Base-by-base conservation (phyloP, 2,797 vertebrate genomes). In the Hyperoplus immaculatus region DNA sequence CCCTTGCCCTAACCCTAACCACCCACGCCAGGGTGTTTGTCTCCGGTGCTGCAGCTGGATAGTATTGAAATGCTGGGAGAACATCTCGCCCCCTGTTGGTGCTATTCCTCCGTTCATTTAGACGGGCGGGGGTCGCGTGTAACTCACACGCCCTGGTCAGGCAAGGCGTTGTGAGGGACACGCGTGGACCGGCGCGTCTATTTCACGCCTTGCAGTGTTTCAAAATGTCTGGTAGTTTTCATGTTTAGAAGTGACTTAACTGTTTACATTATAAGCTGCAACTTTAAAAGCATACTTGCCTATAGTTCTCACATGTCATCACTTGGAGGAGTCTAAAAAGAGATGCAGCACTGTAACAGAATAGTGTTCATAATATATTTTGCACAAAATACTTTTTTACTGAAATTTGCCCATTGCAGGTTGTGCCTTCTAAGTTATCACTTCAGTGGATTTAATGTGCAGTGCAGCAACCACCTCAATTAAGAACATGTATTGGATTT, bases 381-480 rank as follows among this genome's bases (percentile, higher is more conserved):
- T 77, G 51, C 62, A 82, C 62, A 82, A 69, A 82, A 76, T 2
- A 59, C 47, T 62, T 73, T 29, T 72, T 77, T 51, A 76, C 5
- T 0, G 59, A n/a, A 78, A 58, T 58, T 60, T 74, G 18, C 81
- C 50, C 58, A 74, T 77, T 62, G 71, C 89, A 58, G n/a, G 89
- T 86, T 85, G 86, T 90, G 85, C 83, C 81, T 91, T 90, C 87
- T 78, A 78, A 78, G 69, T 89, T 59, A 82, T 53, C 88, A 57
- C 36, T 77, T 88, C 18, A 87, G 7, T 86, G 50, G 56, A 66
- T 87, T 79, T 91, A 78, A 78, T 85, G 78, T 92, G 54, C 67
- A 82, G 78, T 86, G 45, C 69, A 69, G 54, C 63, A 67, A 84
- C 45, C 46, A 76, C 63, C 65, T 86, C 57, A 75, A 43, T 76